Evolutionary conservation across 2,888 invertebrate species (phyloP), one percentile per base, ranked within the genome.

Genomic region (Cephus sareptanus): DNA sequence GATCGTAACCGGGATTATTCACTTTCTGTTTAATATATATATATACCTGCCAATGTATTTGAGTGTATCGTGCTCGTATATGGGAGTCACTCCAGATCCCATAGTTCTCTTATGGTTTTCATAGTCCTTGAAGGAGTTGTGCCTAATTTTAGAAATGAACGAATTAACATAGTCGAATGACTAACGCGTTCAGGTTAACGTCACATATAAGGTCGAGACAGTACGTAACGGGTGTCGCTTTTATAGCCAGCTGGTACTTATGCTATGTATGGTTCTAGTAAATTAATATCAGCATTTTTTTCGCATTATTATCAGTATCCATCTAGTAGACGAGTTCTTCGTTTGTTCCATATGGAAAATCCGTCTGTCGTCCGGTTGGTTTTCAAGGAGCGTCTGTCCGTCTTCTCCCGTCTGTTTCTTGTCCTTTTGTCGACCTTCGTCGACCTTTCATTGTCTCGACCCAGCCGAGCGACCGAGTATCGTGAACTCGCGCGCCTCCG

Each of bases 91-190:
- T 23, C 23, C 23, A 56, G 23, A 56, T 56, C 23, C 56, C 56
- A 23, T 23, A 56, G 56, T 56, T 56, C 56, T 56, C 56, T 40
- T 40, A 56, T 15, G 23, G 56, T 56, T 56, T 56, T 15, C 56
- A 2, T 56, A 56, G 56, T 2, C 56, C 56, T 56, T 56, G 56
- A 56, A 56, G 23, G 15, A 56, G 15, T 56, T 56, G 56, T 56
- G 2, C 78, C 87, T 84, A 85, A 87, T 87, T 85, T 88, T 88
- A 88, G 85, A 81, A 82, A 81, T 82, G 88, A 86, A 86, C 87
- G 86, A 88, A 88, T 88, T 88, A 87, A 86, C 81, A 56, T 56
- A 87, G 84, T 78, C 86, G 85, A 84, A 84, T 85, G 86, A 87
- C 86, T 86, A 86, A 86, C 84, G 83, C 83, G 80, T 81, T 81